Percentiles rank a stretch among this genome's conserved stretches.
Conservation (phyloP, 2,888 invertebrate genomes). For the Malthinus seriepunctatus region DNA sequence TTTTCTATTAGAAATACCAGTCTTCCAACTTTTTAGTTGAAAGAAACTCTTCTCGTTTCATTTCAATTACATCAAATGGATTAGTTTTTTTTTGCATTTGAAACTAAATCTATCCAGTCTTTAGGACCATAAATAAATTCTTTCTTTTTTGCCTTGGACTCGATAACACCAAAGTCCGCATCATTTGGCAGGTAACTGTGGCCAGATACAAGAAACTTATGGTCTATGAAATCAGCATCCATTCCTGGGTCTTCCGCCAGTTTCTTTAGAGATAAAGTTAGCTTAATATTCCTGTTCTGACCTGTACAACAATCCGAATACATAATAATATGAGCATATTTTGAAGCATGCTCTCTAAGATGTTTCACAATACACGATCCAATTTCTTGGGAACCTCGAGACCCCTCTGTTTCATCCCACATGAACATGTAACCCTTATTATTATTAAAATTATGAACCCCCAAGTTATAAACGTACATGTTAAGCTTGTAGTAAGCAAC, state of each 20-base stretch:
- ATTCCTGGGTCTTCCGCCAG: not conserved
- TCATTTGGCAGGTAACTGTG: not conserved
- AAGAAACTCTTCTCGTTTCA: not conserved
- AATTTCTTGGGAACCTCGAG: constrained; percentile 33
- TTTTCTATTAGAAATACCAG: not conserved
- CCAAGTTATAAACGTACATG: constrained; percentile 33
- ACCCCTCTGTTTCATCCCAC: constrained; percentile 33
- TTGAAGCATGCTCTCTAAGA: not conserved
- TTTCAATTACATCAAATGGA: not conserved
- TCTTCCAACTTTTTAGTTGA: not conserved
- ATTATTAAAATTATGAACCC: constrained; percentile 19
- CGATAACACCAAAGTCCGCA: not conserved
- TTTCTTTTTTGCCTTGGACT: not conserved
- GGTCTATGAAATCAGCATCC: not conserved
- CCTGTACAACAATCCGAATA: not conserved
- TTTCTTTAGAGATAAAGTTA: not conserved
- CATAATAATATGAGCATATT: not conserved
- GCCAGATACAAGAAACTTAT: not conserved
- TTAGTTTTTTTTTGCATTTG: not conserved
- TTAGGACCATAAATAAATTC: not conserved
- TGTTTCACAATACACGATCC: constrained; percentile 24
- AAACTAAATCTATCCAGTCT: not conserved
- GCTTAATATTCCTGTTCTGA: not conserved
- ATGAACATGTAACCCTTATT: constrained; percentile 28
- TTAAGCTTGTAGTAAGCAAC: not conserved